phyloP scores from a whole-genome alignment of 2,113 vertebrate species.

The Tauraco erythrolophus region DNA sequence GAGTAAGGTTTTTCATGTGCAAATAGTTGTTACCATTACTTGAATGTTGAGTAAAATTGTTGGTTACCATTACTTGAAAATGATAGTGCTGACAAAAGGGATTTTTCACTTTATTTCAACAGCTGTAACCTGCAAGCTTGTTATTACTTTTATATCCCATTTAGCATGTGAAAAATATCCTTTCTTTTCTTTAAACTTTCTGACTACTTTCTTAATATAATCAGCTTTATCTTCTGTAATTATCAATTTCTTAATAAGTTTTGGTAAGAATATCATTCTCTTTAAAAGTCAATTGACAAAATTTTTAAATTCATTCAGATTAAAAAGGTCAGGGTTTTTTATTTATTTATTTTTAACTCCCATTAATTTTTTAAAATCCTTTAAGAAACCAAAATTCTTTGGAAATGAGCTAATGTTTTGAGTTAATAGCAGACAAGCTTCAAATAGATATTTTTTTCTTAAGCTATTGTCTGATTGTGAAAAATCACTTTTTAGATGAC shows the following conservation, averaged over 20 bases:
- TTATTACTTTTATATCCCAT: not conserved
- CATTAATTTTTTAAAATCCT: not conserved
- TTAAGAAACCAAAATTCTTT: not conserved
- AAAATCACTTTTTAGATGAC: not conserved
- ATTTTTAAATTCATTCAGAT: not conserved
- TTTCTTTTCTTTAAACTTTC: not conserved
- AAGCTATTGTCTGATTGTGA: not conserved
- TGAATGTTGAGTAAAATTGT: not conserved
- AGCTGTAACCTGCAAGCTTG: not conserved
- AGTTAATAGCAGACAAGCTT: not conserved
- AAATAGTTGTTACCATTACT: not conserved
- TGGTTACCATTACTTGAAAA: not conserved
- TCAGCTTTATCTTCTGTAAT: not conserved
- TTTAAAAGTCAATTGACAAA: not conserved
- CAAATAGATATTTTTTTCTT: not conserved
- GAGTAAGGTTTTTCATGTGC: not conserved
- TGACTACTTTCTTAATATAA: not conserved
- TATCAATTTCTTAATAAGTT: not conserved
- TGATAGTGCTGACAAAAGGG: not conserved
- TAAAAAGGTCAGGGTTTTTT: not conserved
- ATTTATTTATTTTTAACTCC: not conserved
- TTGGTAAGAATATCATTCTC: not conserved
- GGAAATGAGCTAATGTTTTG: not conserved
- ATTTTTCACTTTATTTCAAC: not conserved
- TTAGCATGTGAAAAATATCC: not conserved